phyloP scores from a whole-genome alignment of 30 jellyfish, hydroid and myxozoan genomes.

The Kudoa iwatai region DNA sequence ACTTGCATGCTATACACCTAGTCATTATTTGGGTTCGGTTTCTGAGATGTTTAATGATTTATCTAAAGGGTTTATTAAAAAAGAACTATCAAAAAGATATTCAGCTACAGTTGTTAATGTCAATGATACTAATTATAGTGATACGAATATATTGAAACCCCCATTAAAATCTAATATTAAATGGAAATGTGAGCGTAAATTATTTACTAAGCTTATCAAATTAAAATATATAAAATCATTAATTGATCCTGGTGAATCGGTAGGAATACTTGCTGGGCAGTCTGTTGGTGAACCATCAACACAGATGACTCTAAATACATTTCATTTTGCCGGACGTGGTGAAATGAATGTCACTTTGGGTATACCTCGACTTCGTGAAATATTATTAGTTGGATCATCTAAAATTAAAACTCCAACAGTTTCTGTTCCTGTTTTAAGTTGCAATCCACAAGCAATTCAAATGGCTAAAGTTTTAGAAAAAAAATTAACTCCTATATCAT shows the following conservation, averaged over 20 bases:
- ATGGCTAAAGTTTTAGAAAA: no score
- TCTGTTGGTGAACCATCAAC: constrained; percentile 97
- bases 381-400: constrained; percentile 45
- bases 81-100: no score
- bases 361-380: constrained; percentile 73
- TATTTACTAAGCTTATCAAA: constrained; percentile 14
- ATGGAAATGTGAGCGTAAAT: constrained; percentile 3
- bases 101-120: constrained; percentile 1
- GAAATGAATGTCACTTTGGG: constrained; percentile 97
- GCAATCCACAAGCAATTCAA: no score
- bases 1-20: constrained; percentile 13
- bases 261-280: constrained; percentile 87
- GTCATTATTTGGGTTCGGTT: constrained; percentile 38
- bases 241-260: constrained; percentile 89
- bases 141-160: constrained; percentile 1
- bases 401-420: constrained; percentile 57
- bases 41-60: constrained; percentile 12
- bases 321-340: constrained; percentile 97
- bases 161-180: neutral
- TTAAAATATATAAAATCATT: constrained; percentile 22
- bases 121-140: constrained; percentile 1
- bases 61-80: neutral
- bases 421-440: no score
- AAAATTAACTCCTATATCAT: no score
- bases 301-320: constrained; percentile 91